Base-by-base conservation (phyloP, 2,888 invertebrate species). In the Dione vanillae region DNA sequence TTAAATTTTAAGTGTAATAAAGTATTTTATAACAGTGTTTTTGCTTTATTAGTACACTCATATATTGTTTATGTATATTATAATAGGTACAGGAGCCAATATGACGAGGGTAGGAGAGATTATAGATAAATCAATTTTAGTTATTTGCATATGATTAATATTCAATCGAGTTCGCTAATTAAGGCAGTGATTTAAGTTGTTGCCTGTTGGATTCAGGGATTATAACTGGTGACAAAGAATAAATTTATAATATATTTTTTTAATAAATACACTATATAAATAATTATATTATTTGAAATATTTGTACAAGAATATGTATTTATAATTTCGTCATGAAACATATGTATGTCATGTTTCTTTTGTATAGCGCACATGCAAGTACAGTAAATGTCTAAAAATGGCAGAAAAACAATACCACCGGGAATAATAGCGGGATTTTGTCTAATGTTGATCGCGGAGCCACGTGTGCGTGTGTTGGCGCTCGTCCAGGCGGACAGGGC, bases 321-420 rank as follows among this genome's bases (percentile, higher is more conserved):
- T n/a, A n/a, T n/a, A n/a, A n/a, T 16, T 37, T 37, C 11, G 10
- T 16, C 35, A 3, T 16, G n/a, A 16, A 10, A 7, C 37, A 37
- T 12, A 37, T 35, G 7, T 37, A 37, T 10, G 7, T 16, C n/a
- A 0, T 9, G 5, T 40, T 37, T n/a, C 43, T 59, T 43, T 59
- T 59, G 14, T 6, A 10, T 43, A 14, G n/a, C 16, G 20, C 19
- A 27, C 19, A 43, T 1, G n/a, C n/a, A 10, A 58, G 58, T 43
- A 27, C 43, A 43, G 20, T 59, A n/a, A 59, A 59, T 27, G 43
- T 43, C 59, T 59, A 59, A 27, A 43, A 43, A 43, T 10, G 43
- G n/a, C n/a, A 43, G 59, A 65, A 65, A 67, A 67, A 59, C 67
- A 67, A 67, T 67, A 11, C 40, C 47, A 41, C 37, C 41, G n/a